These are phyloP conservation scores for Cephalopholis sonnerati DNA, from an alignment of 2,113 vertebrate species.

Conservation along the genomic window DNA sequence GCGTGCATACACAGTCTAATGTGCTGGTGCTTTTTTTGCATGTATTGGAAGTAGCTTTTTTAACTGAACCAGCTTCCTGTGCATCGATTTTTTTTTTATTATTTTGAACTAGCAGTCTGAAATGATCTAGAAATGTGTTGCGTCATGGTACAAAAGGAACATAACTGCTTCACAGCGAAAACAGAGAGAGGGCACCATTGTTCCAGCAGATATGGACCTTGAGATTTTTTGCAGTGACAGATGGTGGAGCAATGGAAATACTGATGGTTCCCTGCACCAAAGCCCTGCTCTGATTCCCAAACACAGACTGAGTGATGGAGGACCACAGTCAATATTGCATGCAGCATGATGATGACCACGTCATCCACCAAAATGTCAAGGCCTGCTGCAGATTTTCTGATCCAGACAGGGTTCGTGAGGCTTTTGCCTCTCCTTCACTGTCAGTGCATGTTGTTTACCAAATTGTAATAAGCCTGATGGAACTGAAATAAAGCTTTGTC, in stretches of 20 bases:
- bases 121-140: conserved; percentile 10
- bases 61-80: conserved; percentile 2
- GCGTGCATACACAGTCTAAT: not conserved
- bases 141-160: conserved; percentile 9
- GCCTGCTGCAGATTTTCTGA: conserved; percentile 59
- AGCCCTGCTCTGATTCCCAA: conserved; percentile 64
- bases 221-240: conserved; percentile 53
- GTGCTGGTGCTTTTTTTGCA: conserved; percentile 2
- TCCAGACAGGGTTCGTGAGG: conserved; percentile 15
- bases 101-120: not conserved
- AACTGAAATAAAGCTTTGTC: conserved; percentile 4
- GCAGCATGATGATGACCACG: conserved; percentile 63
- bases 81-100: not conserved
- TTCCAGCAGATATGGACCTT: conserved; percentile 30
- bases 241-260: conserved; percentile 64
- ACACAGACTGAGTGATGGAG: conserved; percentile 64
- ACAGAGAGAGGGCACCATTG: conserved; percentile 44
- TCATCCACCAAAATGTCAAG: conserved; percentile 70
- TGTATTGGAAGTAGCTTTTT: conserved; percentile 2
- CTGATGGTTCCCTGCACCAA: conserved; percentile 62
- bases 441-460: conserved; percentile 33
- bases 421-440: conserved; percentile 22
- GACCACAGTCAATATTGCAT: conserved; percentile 55
- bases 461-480: conserved; percentile 28
- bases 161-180: conserved; percentile 21